phyloP scores from a whole-genome alignment of 2,888 invertebrate genomes.

The Aplocera efformata region DNA sequence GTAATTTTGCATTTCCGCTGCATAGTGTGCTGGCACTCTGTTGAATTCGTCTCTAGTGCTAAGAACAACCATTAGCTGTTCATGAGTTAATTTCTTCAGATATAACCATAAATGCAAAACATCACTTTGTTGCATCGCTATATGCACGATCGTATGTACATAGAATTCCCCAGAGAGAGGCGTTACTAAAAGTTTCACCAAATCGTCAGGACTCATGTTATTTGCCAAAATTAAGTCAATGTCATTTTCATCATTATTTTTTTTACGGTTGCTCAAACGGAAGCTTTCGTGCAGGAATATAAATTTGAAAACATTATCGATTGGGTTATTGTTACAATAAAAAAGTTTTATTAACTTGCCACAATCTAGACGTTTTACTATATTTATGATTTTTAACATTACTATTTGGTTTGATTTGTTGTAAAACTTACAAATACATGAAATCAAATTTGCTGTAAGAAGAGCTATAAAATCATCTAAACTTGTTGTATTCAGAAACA shows the following conservation, averaged over 20 bases:
- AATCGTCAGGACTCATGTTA: neutral
- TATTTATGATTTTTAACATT: constrained; percentile 4
- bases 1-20: constrained; percentile 2
- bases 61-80: constrained; percentile 3
- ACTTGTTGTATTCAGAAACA: neutral
- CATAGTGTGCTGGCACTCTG: constrained; percentile 5
- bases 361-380: constrained; percentile 1
- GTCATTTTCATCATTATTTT: neutral
- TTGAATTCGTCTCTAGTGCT: constrained; percentile 1
- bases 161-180: neutral
- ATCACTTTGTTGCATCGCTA: neutral
- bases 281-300: no score
- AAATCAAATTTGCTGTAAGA: neutral
- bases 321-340: constrained; percentile 3
- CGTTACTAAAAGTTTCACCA: constrained; percentile 3
- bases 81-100: constrained; percentile 1
- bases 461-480: constrained; percentile 7
- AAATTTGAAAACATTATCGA: constrained; percentile 1
- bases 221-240: neutral
- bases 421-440: constrained; percentile 4
- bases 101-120: neutral
- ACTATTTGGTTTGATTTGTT: neutral
- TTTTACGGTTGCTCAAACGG: no score
- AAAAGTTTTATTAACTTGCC: constrained; percentile 6
- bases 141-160: constrained; percentile 3